Base-by-base conservation (phyloP, 2,888 invertebrate species). In the Pyrocoelia pectoralis region DNA sequence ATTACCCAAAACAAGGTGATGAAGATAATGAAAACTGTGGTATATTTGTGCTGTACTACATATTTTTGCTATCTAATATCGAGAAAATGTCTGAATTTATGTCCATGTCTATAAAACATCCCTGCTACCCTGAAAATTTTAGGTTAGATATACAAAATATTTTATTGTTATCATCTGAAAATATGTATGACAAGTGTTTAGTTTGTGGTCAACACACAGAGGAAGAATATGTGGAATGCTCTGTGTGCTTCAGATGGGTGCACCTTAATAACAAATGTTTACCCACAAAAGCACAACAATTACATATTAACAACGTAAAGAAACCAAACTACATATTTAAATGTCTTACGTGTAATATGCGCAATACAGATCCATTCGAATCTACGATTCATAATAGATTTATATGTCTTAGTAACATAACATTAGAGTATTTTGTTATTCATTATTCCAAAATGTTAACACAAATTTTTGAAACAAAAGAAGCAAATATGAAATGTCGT, bases 181-280 rank as follows among this genome's bases (percentile, higher is more conserved):
- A 14, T 13, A 50, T 28, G 50, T 19, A 12, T 13, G 50, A 50
- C 6, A 19, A 19, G 13, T 28, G 50, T 28, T n/a, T 50, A 28
- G 9, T 50, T 12, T 50, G 50, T 14, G 28, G 50, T 13, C 50
- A 50, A 28, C n/a, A 18, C 3, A 18, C 18, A n/a, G n/a, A 18
- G 6, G 48, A 10, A 48, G 18, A 48, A 15, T 17, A 46, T 10
- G 46, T 46, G n/a, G 18, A 46, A 18, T 46, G 46, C n/a, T 46
- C 46, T 9, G 5, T 10, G 0, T 46, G 46, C 18, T 46, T 9
- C 3, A 17, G 18, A 18, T 46, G 46, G 46, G 17, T 46, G 1
- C 46, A 46, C 9, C 14, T 46, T 10, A 46, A 9, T 10, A 9
- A 17, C 0, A 46, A 46, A 15, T 46, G 46, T 46, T 15, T 15